phyloP scores from a whole-genome alignment of 92 coral and sea anemone genomes.

The Actinernus sp. region DNA sequence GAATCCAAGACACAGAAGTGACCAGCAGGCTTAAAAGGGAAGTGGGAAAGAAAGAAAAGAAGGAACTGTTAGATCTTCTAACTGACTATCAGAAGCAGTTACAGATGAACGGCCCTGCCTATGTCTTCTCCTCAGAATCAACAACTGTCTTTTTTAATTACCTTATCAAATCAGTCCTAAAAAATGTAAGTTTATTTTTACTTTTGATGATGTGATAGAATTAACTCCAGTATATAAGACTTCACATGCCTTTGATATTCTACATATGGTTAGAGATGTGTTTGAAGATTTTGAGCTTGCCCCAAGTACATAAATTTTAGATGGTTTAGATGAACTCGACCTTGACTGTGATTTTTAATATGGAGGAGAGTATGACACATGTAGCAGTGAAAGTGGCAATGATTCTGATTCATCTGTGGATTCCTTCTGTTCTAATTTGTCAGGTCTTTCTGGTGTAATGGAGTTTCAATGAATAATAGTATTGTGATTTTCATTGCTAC shows the following conservation, averaged over 20 bases:
- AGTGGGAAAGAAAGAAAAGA: too few relatives aligned
- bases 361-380: conserved; percentile 12
- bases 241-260: conserved; percentile 43
- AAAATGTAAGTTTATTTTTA: conserved; percentile 31
- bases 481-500: too few relatives aligned
- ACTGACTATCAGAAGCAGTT: conserved; percentile 8
- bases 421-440: too few relatives aligned
- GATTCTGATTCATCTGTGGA: too few relatives aligned
- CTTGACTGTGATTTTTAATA: not conserved
- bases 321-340: not conserved
- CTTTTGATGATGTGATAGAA: conserved; percentile 24
- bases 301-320: not conserved
- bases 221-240: conserved; percentile 37
- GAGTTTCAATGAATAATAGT: too few relatives aligned
- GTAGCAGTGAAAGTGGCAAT: too few relatives aligned
- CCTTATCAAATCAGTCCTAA: conserved; percentile 5
- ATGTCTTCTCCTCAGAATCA: conserved; percentile 29
- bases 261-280: too few relatives aligned
- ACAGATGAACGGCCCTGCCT: conserved; percentile 17
- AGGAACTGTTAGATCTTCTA: conserved; percentile 37
- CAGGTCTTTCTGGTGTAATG: too few relatives aligned
- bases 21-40: too few relatives aligned
- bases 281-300: conserved; percentile 36
- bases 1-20: too few relatives aligned
- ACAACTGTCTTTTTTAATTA: conserved; percentile 35